These are phyloP conservation scores for Trochalopteron elliotii DNA, from an alignment of 2,113 vertebrate species.

Conservation along the genomic window DNA sequence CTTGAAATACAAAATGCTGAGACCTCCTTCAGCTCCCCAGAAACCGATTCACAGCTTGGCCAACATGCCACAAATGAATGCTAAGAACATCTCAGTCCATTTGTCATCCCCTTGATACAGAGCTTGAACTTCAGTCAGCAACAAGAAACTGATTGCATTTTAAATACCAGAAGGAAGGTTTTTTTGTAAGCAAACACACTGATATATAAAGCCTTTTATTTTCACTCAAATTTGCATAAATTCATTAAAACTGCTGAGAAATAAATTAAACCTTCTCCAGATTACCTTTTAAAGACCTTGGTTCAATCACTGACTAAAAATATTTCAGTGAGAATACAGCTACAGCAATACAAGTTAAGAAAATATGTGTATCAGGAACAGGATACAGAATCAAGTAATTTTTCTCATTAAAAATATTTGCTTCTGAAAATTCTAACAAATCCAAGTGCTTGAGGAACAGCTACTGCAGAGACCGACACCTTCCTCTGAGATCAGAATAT, in stretches of 20 bases:
- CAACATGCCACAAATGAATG: not conserved
- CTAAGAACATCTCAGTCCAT: not conserved
- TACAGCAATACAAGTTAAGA: not conserved
- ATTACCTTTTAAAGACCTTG: not conserved
- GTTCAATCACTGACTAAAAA: not conserved
- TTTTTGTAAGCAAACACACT: not conserved
- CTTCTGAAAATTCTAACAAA: not conserved
- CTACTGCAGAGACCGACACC: not conserved
- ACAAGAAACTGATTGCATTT: not conserved
- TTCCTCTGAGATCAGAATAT: not conserved
- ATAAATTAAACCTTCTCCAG: not conserved
- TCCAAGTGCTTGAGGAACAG: not conserved
- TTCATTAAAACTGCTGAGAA: not conserved
- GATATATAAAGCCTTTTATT: constrained; percentile 1
- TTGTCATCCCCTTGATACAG: not conserved
- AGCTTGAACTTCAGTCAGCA: not conserved
- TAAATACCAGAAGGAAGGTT: not conserved
- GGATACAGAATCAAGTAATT: not conserved
- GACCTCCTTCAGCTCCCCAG: not conserved
- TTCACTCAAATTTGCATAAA: not conserved
- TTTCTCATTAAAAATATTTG: not conserved
- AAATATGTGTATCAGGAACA: accelerated
- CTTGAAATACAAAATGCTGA: not conserved
- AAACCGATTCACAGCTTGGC: not conserved
- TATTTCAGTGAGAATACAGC: not conserved